Evolutionary conservation across 2,888 invertebrate species (phyloP), one percentile per base, ranked within the genome.

Genomic region (Caenorhabditis angaria): DNA sequence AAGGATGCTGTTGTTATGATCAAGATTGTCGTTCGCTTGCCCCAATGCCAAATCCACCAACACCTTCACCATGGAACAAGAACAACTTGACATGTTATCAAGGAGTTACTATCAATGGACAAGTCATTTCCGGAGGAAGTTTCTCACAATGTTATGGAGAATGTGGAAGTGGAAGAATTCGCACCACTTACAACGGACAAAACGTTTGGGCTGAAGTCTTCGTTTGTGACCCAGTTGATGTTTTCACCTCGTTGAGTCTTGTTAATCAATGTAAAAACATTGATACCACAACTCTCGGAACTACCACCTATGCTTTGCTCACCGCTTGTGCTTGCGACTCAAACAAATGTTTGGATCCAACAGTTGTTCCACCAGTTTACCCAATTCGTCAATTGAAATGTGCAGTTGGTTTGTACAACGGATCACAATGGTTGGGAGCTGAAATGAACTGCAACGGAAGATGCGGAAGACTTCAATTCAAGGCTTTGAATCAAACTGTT

Each of bases 331-430:
- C 76, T 61, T 79, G 79, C 53, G 61, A 62, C 61, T 64, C 65
- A 27, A 69, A 76, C 41, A 76, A 65, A 53, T 79, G 79, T 48
- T 64, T 79, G 53, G 79, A 79, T 57, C 79, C 77, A 58, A 75
- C 72, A 24, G 71, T 74, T 53, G 54, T 51, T 32, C 75, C 77
- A 60, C 66, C 79, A 56, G 55, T 56, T 3, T 56, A 56, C 32
- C 55, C 55, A 32, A 62, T 65, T 58, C 73, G 69, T 48, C 71
- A 72, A 53, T 65, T 77, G 22, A 77, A 59, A 55, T 78, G 78
- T 55, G 73, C 70, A 32, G 67, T 65, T 48, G 78, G 78, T 50
- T 61, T 78, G 27, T 69, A 57, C 41, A 69, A 68, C 35, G 70
- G 70, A 61, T 66, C 41, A 18, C 48, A 53, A 2, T 74, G 69